Evolutionary conservation across 2,113 vertebrate species (phyloP).

Genomic region (Otus sunia): DNA sequence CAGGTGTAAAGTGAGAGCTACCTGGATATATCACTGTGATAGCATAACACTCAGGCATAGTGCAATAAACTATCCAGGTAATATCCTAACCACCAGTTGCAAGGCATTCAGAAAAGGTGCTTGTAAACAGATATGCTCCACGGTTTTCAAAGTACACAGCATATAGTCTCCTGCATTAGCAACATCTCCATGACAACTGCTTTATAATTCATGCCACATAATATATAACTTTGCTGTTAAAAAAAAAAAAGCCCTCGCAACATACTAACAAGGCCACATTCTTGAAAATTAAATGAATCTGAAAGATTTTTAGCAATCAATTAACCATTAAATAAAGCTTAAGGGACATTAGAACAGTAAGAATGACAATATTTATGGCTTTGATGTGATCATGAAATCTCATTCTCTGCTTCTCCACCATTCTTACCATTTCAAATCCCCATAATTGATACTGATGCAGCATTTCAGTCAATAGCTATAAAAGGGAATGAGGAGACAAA

Average conservation of each 20-base stretch:
- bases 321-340: constrained; percentile 50
- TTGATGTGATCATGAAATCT: constrained; percentile 41
- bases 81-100: neutral
- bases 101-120: neutral
- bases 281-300: constrained; percentile 45
- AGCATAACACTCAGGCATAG: neutral
- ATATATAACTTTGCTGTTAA: neutral
- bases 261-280: neutral
- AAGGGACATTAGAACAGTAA: neutral
- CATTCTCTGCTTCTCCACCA: neutral
- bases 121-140: neutral
- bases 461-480: constrained; percentile 31
- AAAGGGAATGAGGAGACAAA: neutral
- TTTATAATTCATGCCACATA: constrained; percentile 48
- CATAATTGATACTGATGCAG: constrained; percentile 25
- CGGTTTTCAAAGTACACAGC: neutral
- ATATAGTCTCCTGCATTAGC: neutral
- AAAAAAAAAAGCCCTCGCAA: neutral
- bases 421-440: constrained; percentile 35
- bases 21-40: neutral
- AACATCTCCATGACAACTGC: constrained; percentile 66
- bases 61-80: neutral
- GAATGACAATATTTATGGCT: constrained; percentile 32
- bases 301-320: constrained; percentile 25
- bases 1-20: neutral